These are phyloP conservation scores for Coelopa pilipes DNA, from an alignment of 2,888 invertebrate species.

Conservation along the genomic window DNA sequence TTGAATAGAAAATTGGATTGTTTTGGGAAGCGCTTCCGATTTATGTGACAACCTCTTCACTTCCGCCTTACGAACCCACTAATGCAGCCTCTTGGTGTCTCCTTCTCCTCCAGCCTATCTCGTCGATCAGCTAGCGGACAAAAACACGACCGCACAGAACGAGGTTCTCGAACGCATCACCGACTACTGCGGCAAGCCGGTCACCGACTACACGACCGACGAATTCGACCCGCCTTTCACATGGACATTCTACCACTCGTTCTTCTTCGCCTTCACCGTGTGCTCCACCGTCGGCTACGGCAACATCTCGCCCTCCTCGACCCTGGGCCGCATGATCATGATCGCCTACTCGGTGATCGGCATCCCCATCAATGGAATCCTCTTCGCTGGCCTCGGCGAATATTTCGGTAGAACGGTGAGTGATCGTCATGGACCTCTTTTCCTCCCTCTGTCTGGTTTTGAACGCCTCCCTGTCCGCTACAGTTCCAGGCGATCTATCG, in stretches of 20 bases:
- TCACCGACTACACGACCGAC: conserved; percentile 74
- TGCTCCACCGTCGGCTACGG: conserved; percentile 94
- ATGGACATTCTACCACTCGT: conserved; percentile 92
- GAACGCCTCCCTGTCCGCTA: conserved; percentile 50
- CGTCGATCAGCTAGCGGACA: conserved; percentile 55
- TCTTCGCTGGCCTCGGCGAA: conserved; percentile 84
- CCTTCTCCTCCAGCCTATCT: conserved; percentile 56
- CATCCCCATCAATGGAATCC: conserved; percentile 69
- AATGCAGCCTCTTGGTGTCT: background rate
- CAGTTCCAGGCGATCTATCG: conserved; percentile 82
- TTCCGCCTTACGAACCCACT: background rate
- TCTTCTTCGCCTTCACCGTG: conserved; percentile 91
- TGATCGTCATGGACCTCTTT: background rate
- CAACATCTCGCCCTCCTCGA: conserved; percentile 86
- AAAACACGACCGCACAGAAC: conserved; percentile 57
- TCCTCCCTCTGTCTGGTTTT: background rate
- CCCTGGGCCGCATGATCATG: conserved; percentile 83
- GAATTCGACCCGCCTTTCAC: conserved; percentile 72
- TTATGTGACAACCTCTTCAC: background rate
- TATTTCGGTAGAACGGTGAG: conserved; percentile 83
- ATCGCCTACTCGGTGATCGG: conserved; percentile 89
- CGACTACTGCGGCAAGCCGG: conserved; percentile 80
- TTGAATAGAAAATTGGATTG: conserved; percentile 11
- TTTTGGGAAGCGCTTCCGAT: background rate
- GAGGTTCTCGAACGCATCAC: conserved; percentile 70